These are phyloP conservation scores for Eristalis intricaria DNA, from an alignment of 2,888 invertebrate species.

Conservation along the genomic window DNA sequence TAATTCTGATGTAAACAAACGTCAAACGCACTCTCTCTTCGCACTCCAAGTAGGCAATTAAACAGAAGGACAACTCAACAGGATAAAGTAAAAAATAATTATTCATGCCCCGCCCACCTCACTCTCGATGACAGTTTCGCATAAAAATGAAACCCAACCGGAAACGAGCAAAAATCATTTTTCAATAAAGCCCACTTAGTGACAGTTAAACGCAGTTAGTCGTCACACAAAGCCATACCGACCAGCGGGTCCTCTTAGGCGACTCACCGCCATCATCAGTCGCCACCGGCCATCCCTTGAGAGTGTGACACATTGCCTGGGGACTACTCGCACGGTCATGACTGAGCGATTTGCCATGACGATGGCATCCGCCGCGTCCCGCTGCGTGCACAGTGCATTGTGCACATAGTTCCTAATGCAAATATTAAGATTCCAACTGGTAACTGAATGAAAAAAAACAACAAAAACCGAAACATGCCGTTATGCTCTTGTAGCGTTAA, in stretches of 20 bases:
- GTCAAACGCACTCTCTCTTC: neutral
- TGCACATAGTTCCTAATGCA: conserved; percentile 31
- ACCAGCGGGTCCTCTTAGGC: neutral
- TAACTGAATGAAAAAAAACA: conserved; percentile 26
- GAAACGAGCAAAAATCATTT: conserved; percentile 9
- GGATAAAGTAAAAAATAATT: conserved; percentile 5
- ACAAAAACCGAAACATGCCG: neutral
- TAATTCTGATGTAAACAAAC: neutral
- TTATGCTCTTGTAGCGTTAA: conserved; percentile 61
- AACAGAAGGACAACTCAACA: neutral
- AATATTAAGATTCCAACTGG: conserved; percentile 47
- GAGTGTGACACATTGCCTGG: neutral
- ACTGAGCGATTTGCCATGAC: neutral
- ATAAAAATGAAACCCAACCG: conserved; percentile 7
- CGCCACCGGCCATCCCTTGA: neutral
- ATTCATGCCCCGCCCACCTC: neutral
- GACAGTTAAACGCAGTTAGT: conserved; percentile 23
- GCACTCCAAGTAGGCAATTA: neutral
- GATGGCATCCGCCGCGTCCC: neutral
- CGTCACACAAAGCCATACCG: neutral
- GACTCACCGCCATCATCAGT: neutral
- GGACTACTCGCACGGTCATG: neutral
- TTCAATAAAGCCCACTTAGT: conserved; percentile 42
- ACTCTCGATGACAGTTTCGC: neutral
- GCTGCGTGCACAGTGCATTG: neutral